Evolutionary conservation across 2,113 vertebrate genomes (phyloP).

Genomic region (Camelus bactrianus): DNA sequence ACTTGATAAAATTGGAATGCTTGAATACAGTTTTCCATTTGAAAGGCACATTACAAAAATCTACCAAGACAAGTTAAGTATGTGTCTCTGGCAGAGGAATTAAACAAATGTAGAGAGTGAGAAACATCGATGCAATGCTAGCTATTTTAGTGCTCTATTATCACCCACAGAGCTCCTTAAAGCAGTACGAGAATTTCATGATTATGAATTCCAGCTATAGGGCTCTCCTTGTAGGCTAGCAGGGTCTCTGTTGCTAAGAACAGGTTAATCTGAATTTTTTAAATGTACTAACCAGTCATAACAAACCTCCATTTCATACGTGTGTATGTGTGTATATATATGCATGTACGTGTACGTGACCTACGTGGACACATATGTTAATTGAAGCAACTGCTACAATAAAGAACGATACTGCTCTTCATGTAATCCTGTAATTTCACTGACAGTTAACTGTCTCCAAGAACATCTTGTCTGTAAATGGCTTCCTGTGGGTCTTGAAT

Average conservation of each 20-base stretch:
- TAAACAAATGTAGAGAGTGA: constrained; percentile 67
- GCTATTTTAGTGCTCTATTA: constrained; percentile 64
- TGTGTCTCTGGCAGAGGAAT: constrained; percentile 73
- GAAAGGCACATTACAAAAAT: constrained; percentile 73
- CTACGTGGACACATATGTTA: background rate
- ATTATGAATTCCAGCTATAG: constrained; percentile 59
- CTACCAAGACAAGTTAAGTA: constrained; percentile 75
- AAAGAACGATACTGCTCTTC: background rate
- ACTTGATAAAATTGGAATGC: constrained; percentile 77
- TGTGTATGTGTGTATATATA: background rate
- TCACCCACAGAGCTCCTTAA: constrained; percentile 56
- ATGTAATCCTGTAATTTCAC: background rate
- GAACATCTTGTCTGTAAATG: background rate
- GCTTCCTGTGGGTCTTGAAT: background rate
- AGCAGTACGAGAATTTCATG: constrained; percentile 51
- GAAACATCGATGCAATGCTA: constrained; percentile 64
- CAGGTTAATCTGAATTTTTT: constrained; percentile 40
- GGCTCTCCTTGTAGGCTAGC: background rate
- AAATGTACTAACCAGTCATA: background rate
- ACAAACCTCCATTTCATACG: background rate
- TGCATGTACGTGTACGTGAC: too few relatives aligned
- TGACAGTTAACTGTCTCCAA: background rate
- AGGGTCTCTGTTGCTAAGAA: constrained; percentile 22
- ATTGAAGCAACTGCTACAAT: background rate
- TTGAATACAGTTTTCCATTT: constrained; percentile 73